Percentiles rank a stretch among this genome's conserved stretches.
These are phyloP conservation scores for Penaeus monodon DNA, from an alignment of 2,888 invertebrate genomes.

Conservation along the genomic window DNA sequence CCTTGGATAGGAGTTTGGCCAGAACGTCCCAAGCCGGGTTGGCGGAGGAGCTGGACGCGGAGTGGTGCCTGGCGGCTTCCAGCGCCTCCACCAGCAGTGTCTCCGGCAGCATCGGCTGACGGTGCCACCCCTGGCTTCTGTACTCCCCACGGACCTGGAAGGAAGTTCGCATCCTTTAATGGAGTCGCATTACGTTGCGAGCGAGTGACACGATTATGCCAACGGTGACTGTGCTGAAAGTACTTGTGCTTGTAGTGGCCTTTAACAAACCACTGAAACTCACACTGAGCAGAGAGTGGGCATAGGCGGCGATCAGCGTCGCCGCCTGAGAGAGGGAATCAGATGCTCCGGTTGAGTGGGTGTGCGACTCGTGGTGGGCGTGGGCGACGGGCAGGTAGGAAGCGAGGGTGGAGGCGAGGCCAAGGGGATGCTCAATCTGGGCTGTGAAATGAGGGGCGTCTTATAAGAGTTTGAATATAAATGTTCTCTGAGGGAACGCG, in stretches of 20 bases:
- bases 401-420: constrained; percentile 12
- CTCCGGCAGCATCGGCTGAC: constrained; percentile 26
- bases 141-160: constrained; percentile 28
- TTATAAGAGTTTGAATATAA: background rate
- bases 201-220: no score
- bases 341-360: background rate
- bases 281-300: constrained; percentile 35
- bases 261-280: background rate
- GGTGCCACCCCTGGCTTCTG: constrained; percentile 15
- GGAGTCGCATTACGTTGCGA: no score
- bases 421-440: constrained; percentile 29
- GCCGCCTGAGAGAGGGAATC: constrained; percentile 9
- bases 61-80: background rate
- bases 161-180: no score
- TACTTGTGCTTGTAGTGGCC: background rate
- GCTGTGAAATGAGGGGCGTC: background rate
- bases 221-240: background rate
- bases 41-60: background rate
- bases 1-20: constrained; percentile 33
- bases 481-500: no score
- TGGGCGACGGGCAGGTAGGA: constrained; percentile 36
- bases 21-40: constrained; percentile 22
- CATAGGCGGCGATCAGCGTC: constrained; percentile 33
- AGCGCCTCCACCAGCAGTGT: constrained; percentile 26
- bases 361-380: background rate